phyloP scores from a whole-genome alignment of 2,888 invertebrate genomes.

The Merodon equestris region DNA sequence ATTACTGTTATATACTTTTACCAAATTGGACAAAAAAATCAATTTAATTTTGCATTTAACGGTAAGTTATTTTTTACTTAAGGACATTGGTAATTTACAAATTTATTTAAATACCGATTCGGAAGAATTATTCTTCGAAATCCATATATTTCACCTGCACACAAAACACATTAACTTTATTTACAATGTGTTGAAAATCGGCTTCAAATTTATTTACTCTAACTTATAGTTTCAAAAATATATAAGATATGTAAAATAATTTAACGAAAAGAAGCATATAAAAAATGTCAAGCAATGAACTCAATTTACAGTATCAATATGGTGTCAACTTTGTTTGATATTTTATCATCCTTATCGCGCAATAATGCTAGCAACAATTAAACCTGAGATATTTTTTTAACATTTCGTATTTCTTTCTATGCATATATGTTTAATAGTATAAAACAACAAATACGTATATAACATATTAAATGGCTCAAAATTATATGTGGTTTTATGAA shows the following conservation, averaged over 20 bases:
- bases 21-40: too few relatives aligned
- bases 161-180: conserved; percentile 50
- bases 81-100: too few relatives aligned
- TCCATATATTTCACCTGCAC: conserved; percentile 40
- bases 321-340: not conserved
- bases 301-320: too few relatives aligned
- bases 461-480: conserved; percentile 21
- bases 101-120: too few relatives aligned
- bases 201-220: too few relatives aligned
- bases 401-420: conserved; percentile 7
- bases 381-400: conserved; percentile 54
- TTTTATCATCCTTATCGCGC: conserved; percentile 1
- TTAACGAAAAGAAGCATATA: conserved; percentile 27
- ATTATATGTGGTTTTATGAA: conserved; percentile 13
- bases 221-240: conserved; percentile 20
- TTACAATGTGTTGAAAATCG: too few relatives aligned
- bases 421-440: conserved; percentile 24
- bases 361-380: conserved; percentile 29
- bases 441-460: conserved; percentile 27
- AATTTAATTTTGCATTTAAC: too few relatives aligned
- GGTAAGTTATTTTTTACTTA: too few relatives aligned
- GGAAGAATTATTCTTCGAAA: conserved; percentile 16
- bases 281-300: conserved; percentile 14
- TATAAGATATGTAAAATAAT: conserved; percentile 18
- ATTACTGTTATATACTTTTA: too few relatives aligned